Evolutionary conservation across 2,113 vertebrate species (phyloP).

Genomic region (Orycteropus afer): DNA sequence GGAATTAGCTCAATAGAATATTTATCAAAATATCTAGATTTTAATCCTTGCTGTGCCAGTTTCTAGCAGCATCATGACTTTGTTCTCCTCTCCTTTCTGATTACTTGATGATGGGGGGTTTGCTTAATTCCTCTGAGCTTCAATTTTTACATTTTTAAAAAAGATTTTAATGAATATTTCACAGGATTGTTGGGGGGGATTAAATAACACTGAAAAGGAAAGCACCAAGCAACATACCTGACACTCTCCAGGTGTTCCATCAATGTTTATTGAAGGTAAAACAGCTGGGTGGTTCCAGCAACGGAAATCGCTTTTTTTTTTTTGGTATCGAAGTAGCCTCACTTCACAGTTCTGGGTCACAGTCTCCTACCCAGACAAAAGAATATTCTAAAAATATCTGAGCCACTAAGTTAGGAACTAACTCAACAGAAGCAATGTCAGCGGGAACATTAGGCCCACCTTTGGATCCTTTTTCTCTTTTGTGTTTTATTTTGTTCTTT

Average conservation of each 20-base stretch:
- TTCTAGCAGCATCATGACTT: slow-evolving; percentile 11
- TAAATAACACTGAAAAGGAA: slow-evolving; percentile 57
- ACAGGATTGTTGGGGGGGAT: slow-evolving; percentile 48
- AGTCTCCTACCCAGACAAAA: slow-evolving; percentile 57
- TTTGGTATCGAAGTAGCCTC: slow-evolving; percentile 22
- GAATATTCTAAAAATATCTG: slow-evolving; percentile 57
- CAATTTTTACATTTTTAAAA: slow-evolving; percentile 59
- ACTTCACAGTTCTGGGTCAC: slow-evolving; percentile 64
- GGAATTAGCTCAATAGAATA: slow-evolving; percentile 44
- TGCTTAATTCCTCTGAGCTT: slow-evolving; percentile 68
- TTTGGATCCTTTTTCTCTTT: not conserved
- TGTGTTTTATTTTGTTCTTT: not conserved
- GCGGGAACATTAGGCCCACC: not conserved
- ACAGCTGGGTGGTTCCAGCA: slow-evolving; percentile 59
- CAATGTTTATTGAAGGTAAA: slow-evolving; percentile 70
- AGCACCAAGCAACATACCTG: not conserved
- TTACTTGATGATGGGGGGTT: slow-evolving; percentile 66
- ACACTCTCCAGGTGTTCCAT: not conserved
- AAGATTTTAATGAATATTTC: slow-evolving; percentile 64
- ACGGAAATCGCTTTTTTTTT: slow-evolving; percentile 48
- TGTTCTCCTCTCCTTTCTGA: slow-evolving; percentile 57
- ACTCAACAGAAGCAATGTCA: not conserved
- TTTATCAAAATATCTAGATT: slow-evolving; percentile 58
- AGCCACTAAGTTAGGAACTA: not conserved
- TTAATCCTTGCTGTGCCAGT: slow-evolving; percentile 49